Conservation (phyloP, 1,140 invertebrate genomes). For the Meteorus sp. region DNA sequence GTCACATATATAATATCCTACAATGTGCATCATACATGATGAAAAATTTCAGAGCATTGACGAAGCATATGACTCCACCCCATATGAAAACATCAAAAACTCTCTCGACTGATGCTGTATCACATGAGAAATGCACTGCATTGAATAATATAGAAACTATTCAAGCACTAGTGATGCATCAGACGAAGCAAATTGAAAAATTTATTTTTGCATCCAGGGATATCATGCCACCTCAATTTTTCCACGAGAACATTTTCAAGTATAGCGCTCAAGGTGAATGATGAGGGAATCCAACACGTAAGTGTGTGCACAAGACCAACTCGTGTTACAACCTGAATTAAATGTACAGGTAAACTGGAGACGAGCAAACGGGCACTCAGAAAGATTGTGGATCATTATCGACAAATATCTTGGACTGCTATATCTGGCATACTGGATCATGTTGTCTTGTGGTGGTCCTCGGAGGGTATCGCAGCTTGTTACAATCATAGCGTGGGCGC, state of each 20-base stretch:
- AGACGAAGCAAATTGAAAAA: constrained; percentile 51
- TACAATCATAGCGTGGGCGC: constrained; percentile 48
- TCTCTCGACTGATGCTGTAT: no score
- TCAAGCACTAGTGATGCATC: constrained; percentile 53
- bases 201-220: constrained; percentile 49
- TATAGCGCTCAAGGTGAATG: constrained; percentile 31
- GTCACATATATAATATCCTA: background rate
- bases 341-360: constrained; percentile 46
- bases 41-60: constrained; percentile 37
- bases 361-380: constrained; percentile 56
- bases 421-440: constrained; percentile 75
- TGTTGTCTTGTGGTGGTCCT: constrained; percentile 78
- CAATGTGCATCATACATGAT: background rate
- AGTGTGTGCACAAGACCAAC: background rate
- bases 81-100: constrained; percentile 27
- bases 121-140: constrained; percentile 15
- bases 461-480: constrained; percentile 67
- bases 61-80: constrained; percentile 41
- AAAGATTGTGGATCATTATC: constrained; percentile 62
- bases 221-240: constrained; percentile 49
- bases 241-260: constrained; percentile 51
- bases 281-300: background rate
- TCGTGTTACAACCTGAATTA: background rate
- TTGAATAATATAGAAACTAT: constrained; percentile 48
- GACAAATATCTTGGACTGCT: constrained; percentile 70